Evolutionary conservation across 2,888 invertebrate species (phyloP), one percentile per base, ranked within the genome.

Genomic region (Drosophila paramelanica): DNA sequence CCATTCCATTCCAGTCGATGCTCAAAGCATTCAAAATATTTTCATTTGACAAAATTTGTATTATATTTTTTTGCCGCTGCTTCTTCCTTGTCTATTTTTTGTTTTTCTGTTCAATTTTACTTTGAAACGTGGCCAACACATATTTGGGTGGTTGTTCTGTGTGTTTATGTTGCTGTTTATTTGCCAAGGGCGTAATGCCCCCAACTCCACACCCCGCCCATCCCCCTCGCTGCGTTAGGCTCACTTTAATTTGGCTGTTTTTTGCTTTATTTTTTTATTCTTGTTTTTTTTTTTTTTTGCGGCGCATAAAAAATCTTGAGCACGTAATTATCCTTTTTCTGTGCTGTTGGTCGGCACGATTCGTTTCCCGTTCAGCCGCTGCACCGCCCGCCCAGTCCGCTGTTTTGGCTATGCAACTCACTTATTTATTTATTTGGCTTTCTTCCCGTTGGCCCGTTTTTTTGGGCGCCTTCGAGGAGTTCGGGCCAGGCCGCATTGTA

Each of bases 321-420:
- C 89, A 89, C 89, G 86, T 85, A 85, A 85, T 85, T 89, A 85
- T 85, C 84, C 88, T 85, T 85, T 83, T 67, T 85, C 73, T 47
- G 47, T 47, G 31, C 55, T 61, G 49, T 55, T 11, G 39, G 42
- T 50, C 43, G 58, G 76, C 70, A 75, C 76, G 79, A 64, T 74
- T 69, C 64, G 49, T 42, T 57, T 51, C 6, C 17, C 38, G 47
- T 33, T 50, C 36, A 23, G 43, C 49, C 58, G 33, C 57, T 69
- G 70, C 67, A 53, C n/a, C 51, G 46, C 42, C 25, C 20, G 20
- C 36, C 11, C 42, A 14, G 3, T 25, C 13, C 7, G 5, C 33
- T 27, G 20, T 23, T 27, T 20, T 33, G 17, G 36, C 36, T 36
- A 36, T 36, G 27, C 23, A 41, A 14, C 51, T 39, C 69, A 42